Evolutionary conservation across 2,113 vertebrate genomes (phyloP).

Genomic region (Phrynosoma blainvillii): DNA sequence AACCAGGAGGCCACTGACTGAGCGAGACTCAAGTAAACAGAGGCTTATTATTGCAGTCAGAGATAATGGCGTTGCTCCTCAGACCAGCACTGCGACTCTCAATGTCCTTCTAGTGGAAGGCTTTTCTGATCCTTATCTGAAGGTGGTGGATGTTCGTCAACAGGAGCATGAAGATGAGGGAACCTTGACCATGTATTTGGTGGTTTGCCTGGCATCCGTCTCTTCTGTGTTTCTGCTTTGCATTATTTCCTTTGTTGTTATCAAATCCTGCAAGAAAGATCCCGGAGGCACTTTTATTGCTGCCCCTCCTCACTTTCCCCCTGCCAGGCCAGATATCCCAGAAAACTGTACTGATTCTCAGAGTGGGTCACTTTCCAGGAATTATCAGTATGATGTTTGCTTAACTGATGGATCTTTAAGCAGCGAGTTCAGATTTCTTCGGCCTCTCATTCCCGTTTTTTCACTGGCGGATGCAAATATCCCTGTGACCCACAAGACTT

Average conservation of each 20-base stretch:
- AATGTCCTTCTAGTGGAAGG: conserved; percentile 63
- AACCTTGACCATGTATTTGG: conserved; percentile 77
- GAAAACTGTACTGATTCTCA: not conserved
- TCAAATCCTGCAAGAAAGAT: conserved; percentile 66
- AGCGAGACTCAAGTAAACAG: conserved; percentile 65
- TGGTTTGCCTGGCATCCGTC: conserved; percentile 79
- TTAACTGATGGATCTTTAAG: conserved; percentile 66
- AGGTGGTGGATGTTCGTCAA: conserved; percentile 61
- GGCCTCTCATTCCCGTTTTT: conserved; percentile 68
- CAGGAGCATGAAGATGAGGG: conserved; percentile 76
- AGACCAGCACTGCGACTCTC: conserved; percentile 74
- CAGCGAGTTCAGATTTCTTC: conserved; percentile 73
- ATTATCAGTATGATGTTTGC: conserved; percentile 67
- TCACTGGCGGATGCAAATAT: conserved; percentile 49
- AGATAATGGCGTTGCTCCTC: conserved; percentile 72
- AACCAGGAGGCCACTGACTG: conserved; percentile 56
- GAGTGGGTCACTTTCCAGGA: conserved; percentile 47
- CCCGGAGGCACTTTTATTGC: conserved; percentile 44
- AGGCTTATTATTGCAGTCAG: conserved; percentile 62
- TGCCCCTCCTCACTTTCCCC: conserved; percentile 8
- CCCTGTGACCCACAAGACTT: conserved; percentile 38
- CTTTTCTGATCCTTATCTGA: conserved; percentile 65
- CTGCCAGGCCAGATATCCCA: not conserved
- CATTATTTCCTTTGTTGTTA: conserved; percentile 73
- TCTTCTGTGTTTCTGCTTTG: conserved; percentile 79